These are phyloP conservation scores for Heliocidaris erythrogramma DNA, from an alignment of 35 echinoderm and acorn worm genomes.

Conservation along the genomic window DNA sequence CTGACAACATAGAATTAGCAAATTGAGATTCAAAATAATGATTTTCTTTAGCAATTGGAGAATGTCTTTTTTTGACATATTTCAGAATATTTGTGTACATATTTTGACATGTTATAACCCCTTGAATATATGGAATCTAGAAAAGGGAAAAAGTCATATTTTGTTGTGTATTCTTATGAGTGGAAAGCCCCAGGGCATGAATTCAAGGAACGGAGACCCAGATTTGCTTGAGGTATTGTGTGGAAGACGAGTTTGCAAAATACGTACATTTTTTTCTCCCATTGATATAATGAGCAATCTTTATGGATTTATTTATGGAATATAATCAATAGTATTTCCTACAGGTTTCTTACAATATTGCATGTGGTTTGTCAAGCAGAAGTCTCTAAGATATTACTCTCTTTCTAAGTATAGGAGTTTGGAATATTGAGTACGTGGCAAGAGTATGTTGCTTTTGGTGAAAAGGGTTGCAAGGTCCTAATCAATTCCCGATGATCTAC, in stretches of 20 bases:
- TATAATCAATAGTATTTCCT: background rate
- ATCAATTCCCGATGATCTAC: too few species aligned
- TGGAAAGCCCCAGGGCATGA: background rate
- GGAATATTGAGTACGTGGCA: background rate
- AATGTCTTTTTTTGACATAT: background rate
- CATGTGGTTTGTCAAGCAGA: background rate
- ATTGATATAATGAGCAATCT: background rate
- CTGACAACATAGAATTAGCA: background rate
- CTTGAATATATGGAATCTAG: background rate
- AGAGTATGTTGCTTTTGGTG: too few species aligned
- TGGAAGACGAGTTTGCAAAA: background rate
- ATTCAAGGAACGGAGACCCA: background rate
- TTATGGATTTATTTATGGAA: constrained; percentile 13
- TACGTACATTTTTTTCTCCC: background rate
- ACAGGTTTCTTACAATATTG: background rate
- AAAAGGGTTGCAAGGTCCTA: too few species aligned
- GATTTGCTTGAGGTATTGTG: background rate
- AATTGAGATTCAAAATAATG: background rate
- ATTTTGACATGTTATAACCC: background rate
- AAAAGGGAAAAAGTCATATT: background rate
- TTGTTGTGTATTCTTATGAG: background rate
- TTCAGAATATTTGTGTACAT: background rate
- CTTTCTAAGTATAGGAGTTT: background rate
- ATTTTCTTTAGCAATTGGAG: background rate
- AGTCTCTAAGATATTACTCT: background rate